These are phyloP conservation scores for Bujurquina vittata DNA, from an alignment of 2,113 vertebrate species.

Conservation along the genomic window DNA sequence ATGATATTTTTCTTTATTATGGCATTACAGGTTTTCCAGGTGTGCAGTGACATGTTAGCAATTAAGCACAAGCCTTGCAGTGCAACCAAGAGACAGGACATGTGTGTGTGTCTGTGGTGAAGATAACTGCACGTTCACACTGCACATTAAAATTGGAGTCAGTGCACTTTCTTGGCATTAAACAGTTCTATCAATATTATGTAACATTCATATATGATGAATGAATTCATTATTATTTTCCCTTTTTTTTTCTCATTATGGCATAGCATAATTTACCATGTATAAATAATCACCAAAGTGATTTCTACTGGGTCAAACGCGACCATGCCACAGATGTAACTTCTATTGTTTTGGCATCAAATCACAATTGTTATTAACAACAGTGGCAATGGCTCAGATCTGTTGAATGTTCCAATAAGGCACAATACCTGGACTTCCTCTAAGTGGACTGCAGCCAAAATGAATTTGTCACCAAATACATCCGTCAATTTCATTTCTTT, in stretches of 20 bases:
- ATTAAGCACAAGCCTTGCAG: neutral
- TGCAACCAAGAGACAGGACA: neutral
- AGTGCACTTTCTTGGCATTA: too few relatives aligned
- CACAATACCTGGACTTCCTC: neutral
- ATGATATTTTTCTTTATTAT: neutral
- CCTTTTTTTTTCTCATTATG: too few relatives aligned
- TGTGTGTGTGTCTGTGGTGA: too few relatives aligned
- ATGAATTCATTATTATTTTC: neutral
- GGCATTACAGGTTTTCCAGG: neutral
- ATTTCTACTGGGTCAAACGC: neutral
- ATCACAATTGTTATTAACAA: neutral
- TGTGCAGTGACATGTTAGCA: neutral
- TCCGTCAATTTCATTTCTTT: neutral
- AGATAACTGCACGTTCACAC: too few relatives aligned
- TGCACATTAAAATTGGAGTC: too few relatives aligned
- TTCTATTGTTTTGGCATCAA: neutral
- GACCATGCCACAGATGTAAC: neutral
- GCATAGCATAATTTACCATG: neutral
- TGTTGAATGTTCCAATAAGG: neutral
- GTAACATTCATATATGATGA: neutral
- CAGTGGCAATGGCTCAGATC: neutral
- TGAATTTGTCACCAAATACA: slow-evolving; percentile 20
- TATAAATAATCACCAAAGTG: neutral
- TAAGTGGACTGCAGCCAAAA: neutral
- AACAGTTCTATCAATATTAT: neutral